Conservation (phyloP, 2,888 invertebrate genomes). For the Leucophenga maculata region DNA sequence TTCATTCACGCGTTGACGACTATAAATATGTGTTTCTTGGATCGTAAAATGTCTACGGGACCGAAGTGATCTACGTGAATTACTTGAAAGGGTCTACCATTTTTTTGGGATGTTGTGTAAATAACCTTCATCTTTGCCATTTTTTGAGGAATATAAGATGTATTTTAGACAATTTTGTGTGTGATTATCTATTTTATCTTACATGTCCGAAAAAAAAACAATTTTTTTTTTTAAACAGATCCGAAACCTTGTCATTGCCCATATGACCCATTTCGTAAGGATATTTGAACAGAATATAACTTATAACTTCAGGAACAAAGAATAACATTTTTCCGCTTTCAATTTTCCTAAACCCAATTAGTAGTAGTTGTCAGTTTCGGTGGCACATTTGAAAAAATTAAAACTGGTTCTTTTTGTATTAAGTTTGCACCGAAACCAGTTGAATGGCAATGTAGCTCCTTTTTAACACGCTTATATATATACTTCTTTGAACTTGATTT, state of each 20-base stretch:
- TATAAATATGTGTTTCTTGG: not conserved
- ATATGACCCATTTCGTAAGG: constrained; percentile 21
- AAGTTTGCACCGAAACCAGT: too few species aligned
- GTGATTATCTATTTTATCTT: constrained; percentile 1
- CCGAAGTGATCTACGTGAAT: not conserved
- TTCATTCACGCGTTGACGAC: not conserved
- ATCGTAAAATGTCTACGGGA: not conserved
- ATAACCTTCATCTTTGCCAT: not conserved
- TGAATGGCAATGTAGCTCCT: too few species aligned
- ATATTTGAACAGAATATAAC: not conserved
- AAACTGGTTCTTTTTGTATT: too few species aligned
- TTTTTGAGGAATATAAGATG: not conserved
- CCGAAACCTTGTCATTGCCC: constrained; percentile 17
- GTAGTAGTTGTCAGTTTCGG: too few species aligned
- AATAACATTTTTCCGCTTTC: too few species aligned
- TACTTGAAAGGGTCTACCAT: not conserved
- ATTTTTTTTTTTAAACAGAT: constrained; percentile 15
- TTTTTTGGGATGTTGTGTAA: constrained; percentile 11
- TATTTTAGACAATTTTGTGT: constrained; percentile 20
- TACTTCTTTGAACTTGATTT: too few species aligned
- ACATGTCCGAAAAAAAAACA: constrained; percentile 22
- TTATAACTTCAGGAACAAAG: too few species aligned
- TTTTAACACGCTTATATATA: too few species aligned
- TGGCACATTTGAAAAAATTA: too few species aligned
- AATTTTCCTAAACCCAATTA: too few species aligned